Evolutionary conservation across 2,888 invertebrate species (phyloP).

Genomic region (Galeopsomyia nigrocyanea): DNA sequence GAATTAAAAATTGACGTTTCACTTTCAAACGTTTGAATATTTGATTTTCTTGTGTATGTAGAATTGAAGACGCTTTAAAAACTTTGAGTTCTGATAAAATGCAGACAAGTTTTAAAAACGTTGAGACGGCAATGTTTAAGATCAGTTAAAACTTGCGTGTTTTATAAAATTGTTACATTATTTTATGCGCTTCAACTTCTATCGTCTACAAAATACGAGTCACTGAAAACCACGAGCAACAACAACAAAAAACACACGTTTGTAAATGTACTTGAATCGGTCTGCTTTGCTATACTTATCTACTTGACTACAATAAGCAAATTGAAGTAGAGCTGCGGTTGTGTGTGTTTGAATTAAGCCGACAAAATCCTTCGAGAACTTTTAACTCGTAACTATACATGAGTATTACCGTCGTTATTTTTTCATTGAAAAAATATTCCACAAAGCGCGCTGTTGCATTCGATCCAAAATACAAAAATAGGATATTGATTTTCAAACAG

Average conservation of each 20-base stretch:
- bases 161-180: slow-evolving; percentile 8
- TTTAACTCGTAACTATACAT: too few species aligned
- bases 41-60: too few species aligned
- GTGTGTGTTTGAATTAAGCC: too few species aligned
- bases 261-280: slow-evolving; percentile 6
- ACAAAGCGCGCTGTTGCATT: too few species aligned
- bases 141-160: slow-evolving; percentile 8
- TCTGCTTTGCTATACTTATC: not conserved
- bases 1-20: too few species aligned
- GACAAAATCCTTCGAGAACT: too few species aligned
- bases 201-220: too few species aligned
- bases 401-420: too few species aligned
- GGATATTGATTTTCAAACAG: not conserved
- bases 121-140: not conserved
- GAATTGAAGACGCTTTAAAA: not conserved
- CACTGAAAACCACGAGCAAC: slow-evolving; percentile 20
- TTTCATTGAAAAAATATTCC: too few species aligned
- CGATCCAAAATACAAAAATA: not conserved
- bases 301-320: not conserved
- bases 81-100: slow-evolving; percentile 10
- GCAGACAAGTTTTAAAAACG: not conserved
- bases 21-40: too few species aligned
- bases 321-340: too few species aligned
- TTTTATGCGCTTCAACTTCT: not conserved
- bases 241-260: slow-evolving; percentile 25